phyloP scores from a whole-genome alignment of 2,113 vertebrate species.

The Aptenodytes patagonicus region DNA sequence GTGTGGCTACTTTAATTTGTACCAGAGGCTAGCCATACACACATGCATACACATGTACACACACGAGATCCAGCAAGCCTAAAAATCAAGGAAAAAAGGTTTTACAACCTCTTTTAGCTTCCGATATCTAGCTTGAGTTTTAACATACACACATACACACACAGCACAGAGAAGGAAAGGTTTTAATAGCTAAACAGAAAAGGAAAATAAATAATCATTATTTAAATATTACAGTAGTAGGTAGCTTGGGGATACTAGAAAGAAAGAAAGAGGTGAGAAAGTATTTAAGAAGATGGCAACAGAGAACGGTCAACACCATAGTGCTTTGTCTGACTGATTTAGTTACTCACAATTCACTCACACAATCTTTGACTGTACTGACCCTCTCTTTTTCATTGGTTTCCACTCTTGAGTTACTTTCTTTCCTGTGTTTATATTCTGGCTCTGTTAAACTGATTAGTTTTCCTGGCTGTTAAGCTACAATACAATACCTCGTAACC shows the following conservation, averaged over 20 bases:
- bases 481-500: background rate
- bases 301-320: background rate
- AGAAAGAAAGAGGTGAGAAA: background rate
- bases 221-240: background rate
- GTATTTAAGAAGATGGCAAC: background rate
- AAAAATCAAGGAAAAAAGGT: background rate
- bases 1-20: conserved; percentile 61
- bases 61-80: background rate
- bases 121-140: background rate
- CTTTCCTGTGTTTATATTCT: conserved; percentile 5
- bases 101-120: background rate
- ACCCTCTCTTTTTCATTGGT: background rate
- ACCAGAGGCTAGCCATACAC: conserved; percentile 21
- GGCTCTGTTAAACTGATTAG: background rate
- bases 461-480: background rate
- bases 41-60: background rate
- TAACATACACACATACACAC: background rate
- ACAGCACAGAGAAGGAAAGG: background rate
- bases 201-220: background rate
- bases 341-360: background rate
- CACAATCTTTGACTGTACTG: background rate
- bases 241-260: background rate
- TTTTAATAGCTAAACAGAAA: background rate
- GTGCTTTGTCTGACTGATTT: background rate
- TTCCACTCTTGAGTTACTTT: background rate